Evolutionary conservation across 2,113 vertebrate species (phyloP).

Genomic region (Tragelaphus scriptus): DNA sequence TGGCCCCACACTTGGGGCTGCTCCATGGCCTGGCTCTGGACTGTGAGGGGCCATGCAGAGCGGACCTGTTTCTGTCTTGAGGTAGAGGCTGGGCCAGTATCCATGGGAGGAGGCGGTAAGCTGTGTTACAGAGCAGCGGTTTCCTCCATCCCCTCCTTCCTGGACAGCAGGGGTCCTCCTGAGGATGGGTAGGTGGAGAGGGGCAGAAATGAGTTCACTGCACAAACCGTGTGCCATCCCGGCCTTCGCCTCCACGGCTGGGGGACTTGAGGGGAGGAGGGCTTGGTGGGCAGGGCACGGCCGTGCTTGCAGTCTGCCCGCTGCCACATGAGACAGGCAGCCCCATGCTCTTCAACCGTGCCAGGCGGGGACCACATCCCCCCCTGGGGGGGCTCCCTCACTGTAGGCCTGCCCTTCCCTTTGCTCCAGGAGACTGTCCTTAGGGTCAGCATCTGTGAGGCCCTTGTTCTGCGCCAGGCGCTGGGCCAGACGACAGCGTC

Average conservation of each 20-base stretch:
- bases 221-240: background rate
- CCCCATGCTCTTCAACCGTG: background rate
- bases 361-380: background rate
- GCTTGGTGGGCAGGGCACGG: background rate
- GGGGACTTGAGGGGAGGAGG: background rate
- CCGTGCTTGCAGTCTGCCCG: accelerated
- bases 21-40: background rate
- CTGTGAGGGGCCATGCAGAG: slow-evolving; percentile 32
- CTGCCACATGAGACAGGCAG: background rate
- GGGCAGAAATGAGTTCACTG: too few species aligned
- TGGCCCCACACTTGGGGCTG: accelerated
- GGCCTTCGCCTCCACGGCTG: background rate
- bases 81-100: background rate
- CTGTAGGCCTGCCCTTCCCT: background rate
- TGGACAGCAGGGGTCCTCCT: background rate
- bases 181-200: background rate
- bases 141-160: background rate
- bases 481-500: too few species aligned
- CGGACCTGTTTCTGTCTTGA: background rate
- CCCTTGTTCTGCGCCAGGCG: background rate
- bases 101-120: background rate
- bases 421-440: background rate
- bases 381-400: background rate
- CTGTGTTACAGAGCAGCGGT: background rate
- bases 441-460: background rate